phyloP scores from a whole-genome alignment of 2,113 vertebrate genomes.

The Campylomormyrus numenius region DNA sequence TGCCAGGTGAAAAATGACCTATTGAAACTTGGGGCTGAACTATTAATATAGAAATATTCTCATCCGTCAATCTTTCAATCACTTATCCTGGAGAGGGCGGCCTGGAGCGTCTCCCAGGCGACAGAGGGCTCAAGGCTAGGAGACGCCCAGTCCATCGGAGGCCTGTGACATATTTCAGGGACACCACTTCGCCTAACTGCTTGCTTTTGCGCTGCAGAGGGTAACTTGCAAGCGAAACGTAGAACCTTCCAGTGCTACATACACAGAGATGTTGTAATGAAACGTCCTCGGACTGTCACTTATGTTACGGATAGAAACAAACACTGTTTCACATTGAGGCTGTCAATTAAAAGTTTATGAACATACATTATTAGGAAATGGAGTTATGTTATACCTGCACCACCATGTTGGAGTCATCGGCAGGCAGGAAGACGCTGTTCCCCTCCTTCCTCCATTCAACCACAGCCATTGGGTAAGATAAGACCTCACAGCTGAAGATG shows the following conservation, averaged over 20 bases:
- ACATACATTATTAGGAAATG: neutral
- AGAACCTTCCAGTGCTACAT: neutral
- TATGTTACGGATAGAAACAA: neutral
- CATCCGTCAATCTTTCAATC: neutral
- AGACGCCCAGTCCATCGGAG: neutral
- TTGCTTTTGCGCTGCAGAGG: neutral
- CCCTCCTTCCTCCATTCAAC: constrained; percentile 45
- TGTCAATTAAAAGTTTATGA: neutral
- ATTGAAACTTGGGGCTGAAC: neutral
- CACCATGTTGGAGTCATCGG: constrained; percentile 37
- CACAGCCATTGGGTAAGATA: constrained; percentile 39
- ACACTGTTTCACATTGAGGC: too few species aligned
- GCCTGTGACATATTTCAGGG: neutral
- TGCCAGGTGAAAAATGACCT: neutral
- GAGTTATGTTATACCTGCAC: constrained; percentile 31
- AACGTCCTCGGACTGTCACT: neutral
- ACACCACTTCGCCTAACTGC: neutral
- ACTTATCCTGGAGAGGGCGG: neutral
- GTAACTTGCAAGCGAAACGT: neutral
- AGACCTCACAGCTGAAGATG: constrained; percentile 44
- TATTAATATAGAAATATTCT: neutral
- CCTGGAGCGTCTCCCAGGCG: neutral
- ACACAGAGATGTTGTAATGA: neutral
- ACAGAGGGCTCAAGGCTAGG: neutral
- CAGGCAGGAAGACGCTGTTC: constrained; percentile 31